phyloP scores from a whole-genome alignment of 2,113 vertebrate genomes.

The Mus pahari region DNA sequence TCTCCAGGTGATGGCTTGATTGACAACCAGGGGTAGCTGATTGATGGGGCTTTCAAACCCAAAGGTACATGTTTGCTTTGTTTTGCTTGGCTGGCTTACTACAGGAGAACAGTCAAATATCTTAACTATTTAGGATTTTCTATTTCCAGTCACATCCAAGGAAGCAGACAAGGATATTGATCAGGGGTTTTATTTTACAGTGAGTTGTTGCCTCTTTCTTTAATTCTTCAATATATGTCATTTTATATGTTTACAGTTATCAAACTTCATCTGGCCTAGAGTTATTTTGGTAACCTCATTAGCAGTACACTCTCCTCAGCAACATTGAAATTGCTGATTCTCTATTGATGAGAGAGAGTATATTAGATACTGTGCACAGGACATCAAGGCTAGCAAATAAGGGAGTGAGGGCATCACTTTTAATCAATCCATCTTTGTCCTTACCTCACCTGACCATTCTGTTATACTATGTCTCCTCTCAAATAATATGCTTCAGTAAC shows the following conservation, averaged over 20 bases:
- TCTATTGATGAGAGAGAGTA: background rate
- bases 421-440: background rate
- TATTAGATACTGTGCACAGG: fast-evolving
- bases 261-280: background rate
- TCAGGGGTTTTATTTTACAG: background rate
- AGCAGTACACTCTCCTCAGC: background rate
- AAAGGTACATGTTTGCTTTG: background rate
- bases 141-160: background rate
- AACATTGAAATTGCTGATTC: background rate
- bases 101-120: background rate
- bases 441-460: background rate
- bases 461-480: background rate
- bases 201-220: background rate
- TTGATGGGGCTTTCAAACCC: background rate
- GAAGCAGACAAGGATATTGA: background rate
- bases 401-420: background rate
- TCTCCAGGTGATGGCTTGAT: background rate
- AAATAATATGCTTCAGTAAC: background rate
- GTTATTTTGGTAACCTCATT: background rate
- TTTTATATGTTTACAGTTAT: background rate
- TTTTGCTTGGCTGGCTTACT: background rate
- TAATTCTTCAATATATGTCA: background rate
- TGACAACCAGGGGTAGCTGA: background rate
- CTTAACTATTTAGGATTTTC: background rate
- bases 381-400: background rate